A percentile compares a stretch with the other conserved stretches of the same genome.
phyloP scores from a whole-genome alignment of 1,140 invertebrate species.

The Lepidurus packardi region DNA sequence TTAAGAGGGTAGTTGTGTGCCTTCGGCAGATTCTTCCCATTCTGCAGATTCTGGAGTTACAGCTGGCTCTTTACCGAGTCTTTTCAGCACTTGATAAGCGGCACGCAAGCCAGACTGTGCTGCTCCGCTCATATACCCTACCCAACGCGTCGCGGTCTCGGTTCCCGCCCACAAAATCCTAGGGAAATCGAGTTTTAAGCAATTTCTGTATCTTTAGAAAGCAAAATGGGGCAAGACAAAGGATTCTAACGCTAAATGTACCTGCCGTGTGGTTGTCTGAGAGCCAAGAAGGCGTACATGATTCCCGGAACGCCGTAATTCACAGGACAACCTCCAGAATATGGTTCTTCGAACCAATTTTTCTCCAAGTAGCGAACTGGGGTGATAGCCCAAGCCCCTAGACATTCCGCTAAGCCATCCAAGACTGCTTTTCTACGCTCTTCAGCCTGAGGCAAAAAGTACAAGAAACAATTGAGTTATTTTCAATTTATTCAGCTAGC shows the following conservation, averaged over 20 bases:
- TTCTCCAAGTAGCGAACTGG: constrained; percentile 44
- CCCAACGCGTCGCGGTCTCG: constrained; percentile 52
- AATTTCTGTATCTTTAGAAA: not conserved
- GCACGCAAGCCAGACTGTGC: constrained; percentile 51
- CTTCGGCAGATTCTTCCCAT: not conserved
- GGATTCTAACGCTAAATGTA: constrained; percentile 31
- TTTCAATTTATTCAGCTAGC: constrained; percentile 27
- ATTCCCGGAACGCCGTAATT: constrained; percentile 39
- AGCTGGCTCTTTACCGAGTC: not conserved
- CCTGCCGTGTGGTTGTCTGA: constrained; percentile 39
- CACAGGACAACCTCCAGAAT: constrained; percentile 44
- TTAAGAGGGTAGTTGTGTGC: not conserved
- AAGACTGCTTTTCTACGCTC: constrained; percentile 44
- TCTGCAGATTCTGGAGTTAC: not conserved
- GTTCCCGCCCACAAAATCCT: constrained; percentile 51
- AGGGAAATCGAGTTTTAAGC: constrained; percentile 34
- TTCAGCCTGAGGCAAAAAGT: constrained; percentile 35
- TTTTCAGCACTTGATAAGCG: constrained; percentile 49
- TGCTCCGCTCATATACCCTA: constrained; percentile 54
- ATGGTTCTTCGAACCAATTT: constrained; percentile 44
- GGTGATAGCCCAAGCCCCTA: constrained; percentile 40
- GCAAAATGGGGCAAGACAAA: not conserved
- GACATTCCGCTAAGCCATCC: constrained; percentile 43
- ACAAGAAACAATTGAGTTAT: constrained; percentile 24
- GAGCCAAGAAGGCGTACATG: constrained; percentile 37